Base-by-base conservation (phyloP, 2,797 vertebrate species). In the Tympanoctomys barrerae region DNA sequence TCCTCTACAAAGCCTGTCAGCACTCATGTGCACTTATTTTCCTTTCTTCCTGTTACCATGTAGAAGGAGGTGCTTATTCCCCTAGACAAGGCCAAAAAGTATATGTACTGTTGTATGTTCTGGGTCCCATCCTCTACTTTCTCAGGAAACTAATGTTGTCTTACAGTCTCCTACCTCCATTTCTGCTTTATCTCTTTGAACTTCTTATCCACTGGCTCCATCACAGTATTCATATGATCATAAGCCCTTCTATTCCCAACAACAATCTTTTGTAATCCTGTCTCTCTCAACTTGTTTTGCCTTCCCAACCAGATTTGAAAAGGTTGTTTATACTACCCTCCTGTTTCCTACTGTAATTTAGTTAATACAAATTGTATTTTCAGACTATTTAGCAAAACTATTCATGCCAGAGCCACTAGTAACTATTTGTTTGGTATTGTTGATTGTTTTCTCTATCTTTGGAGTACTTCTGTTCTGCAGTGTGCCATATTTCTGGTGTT, bases 31-130 rank as follows among this genome's bases (percentile, higher is more conserved):
- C 9, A 64, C 46, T 95, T 28, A 49, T 66, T 66, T 24, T 78
- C 33, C 4, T 81, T 86, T 11, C 54, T 10, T 82, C 14, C 19
- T 79, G 28, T 79, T 92, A 39, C 42, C 33, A 9, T 79, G 33
- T 87, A 59, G n/a, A 61, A 78, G 87, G 54, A 92, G 54, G 28
- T 88, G 22, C 39, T 59, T 85, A 80, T 87, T 28, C 36, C 87
- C 33, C 13, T 33, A 12, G 62, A 33, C 57, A 61, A 42, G 42
- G 12, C 68, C 54, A 11, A 42, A 1, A 10, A 36, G 33, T 42
- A 4, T n/a, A n/a, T 68, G 14, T 68, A 68, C 31, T 68, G 12
- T 16, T 71, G 24, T 92, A 5, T 84, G 71, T 61, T 86, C 42
- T 68, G 28, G 42, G 70, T 85, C 12, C 39, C 46, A 36, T 84